Base-by-base conservation (phyloP, 2,797 vertebrate genomes). In the Numenius phaeopus region DNA sequence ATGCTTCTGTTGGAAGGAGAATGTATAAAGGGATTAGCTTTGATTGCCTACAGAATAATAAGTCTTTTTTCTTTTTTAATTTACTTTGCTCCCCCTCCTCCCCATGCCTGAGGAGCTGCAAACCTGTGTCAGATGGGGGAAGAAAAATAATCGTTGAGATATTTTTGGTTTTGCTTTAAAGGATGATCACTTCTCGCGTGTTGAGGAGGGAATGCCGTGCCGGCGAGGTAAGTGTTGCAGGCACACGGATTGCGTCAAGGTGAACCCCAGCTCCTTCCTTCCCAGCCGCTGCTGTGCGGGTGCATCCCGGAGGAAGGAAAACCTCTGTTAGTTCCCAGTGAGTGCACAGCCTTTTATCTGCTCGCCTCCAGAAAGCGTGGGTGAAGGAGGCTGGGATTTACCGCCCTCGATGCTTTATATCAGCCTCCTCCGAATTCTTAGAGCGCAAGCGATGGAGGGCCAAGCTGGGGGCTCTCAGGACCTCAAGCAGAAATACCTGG, bases 151-250 rank as follows among this genome's bases (percentile, higher is more conserved):
- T 52, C 9, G 12, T 82, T 76, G 92, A 83, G 80, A 24, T 92
- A 3, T 83, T 96, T 91, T 91, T 96, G 96, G 90, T 87, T 95
- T 93, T 85, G 81, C 62, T 92, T 86, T 91, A 57, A 90, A 93
- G 76, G 72, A 52, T 49, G 82, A 5, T 84, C 52, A 29, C 77
- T 89, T 81, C 34, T 64, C 6, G 8, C 40, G 26, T 49, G 90
- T 66, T 76, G 92, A 83, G 80, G 27, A 78, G 75, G 42, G 86
- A 22, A 78, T 83, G 80, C 44, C 85, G 85, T 42, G 83, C 67
- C 54, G 55, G 73, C 52, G 23, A 89, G 90, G 92, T 96, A 96
- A 95, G 90, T 88, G 76, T 94, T 83, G 67, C 80, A 92, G 89
- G 82, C 86, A 34, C 62, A 78, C 29, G 75, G 89, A 32, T 65